These are phyloP conservation scores for Pristiophorus japonicus DNA, from an alignment of 2,113 vertebrate species.

Conservation along the genomic window DNA sequence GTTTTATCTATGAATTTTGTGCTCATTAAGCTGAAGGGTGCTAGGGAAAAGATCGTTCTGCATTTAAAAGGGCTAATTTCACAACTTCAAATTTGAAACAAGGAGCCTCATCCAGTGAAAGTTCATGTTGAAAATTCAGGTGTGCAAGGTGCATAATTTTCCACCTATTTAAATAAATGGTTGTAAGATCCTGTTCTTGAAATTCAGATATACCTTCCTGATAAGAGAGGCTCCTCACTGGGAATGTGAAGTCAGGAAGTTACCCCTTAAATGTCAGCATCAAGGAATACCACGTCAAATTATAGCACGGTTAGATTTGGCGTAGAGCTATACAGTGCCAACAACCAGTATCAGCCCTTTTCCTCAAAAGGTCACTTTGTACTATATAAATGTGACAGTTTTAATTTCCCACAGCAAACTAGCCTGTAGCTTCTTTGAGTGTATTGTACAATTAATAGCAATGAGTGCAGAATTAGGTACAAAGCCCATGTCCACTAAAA, in stretches of 20 bases:
- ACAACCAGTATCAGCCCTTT: background rate
- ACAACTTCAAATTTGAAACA: background rate
- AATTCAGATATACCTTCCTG: background rate
- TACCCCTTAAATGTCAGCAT: background rate
- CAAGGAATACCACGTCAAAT: background rate
- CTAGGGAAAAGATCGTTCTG: background rate
- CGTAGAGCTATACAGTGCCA: background rate
- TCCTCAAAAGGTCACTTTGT: background rate
- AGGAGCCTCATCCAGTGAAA: background rate
- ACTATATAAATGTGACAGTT: background rate
- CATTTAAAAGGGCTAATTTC: background rate
- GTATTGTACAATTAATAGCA: background rate
- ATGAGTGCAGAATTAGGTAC: background rate
- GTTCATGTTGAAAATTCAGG: background rate
- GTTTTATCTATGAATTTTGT: background rate
- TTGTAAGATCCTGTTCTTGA: background rate
- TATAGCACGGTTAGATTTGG: background rate
- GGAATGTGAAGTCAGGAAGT: background rate
- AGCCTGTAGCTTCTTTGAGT: background rate
- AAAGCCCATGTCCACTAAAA: background rate
- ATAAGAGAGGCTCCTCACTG: background rate
- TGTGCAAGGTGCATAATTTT: background rate
- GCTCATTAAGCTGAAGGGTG: background rate
- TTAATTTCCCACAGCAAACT: background rate
- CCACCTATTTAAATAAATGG: background rate